Conservation (phyloP, 2,113 vertebrate species). For the Oenanthe melanoleuca region DNA sequence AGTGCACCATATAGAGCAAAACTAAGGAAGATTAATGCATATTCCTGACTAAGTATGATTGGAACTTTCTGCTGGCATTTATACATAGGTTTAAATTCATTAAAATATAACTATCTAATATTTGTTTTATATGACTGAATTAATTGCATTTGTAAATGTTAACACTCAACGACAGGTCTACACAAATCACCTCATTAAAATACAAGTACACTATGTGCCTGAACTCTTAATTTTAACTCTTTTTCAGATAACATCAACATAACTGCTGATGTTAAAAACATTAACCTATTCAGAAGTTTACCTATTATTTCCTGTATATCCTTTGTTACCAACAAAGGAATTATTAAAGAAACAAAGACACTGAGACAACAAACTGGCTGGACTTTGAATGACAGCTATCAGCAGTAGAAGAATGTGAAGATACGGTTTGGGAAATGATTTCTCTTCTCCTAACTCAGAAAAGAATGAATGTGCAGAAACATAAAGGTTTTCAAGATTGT, state of each 20-base stretch:
- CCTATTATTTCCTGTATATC: not conserved
- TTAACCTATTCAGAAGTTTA: not conserved
- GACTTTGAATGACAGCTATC: not conserved
- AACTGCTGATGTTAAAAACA: not conserved
- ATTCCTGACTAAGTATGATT: slow-evolving; percentile 79
- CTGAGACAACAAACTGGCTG: not conserved
- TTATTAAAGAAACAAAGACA: not conserved
- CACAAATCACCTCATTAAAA: slow-evolving; percentile 62
- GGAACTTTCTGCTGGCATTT: slow-evolving; percentile 77
- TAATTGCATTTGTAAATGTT: slow-evolving; percentile 73
- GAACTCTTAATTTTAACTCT: slow-evolving; percentile 34
- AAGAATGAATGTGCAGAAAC: not conserved
- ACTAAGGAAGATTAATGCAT: slow-evolving; percentile 80
- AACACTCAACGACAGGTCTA: slow-evolving; percentile 62
- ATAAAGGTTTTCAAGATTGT: not conserved
- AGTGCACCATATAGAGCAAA: slow-evolving; percentile 71
- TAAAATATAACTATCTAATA: slow-evolving; percentile 66
- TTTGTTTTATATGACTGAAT: slow-evolving; percentile 71
- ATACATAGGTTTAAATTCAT: slow-evolving; percentile 76
- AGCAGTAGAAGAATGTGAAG: not conserved
- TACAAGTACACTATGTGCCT: slow-evolving; percentile 35
- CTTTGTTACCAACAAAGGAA: not conserved
- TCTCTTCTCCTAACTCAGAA: not conserved
- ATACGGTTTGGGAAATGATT: not conserved
- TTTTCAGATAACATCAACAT: slow-evolving; percentile 37